Evolutionary conservation across 2,113 vertebrate species (phyloP).

Genomic region (Limnothrissa miodon): DNA sequence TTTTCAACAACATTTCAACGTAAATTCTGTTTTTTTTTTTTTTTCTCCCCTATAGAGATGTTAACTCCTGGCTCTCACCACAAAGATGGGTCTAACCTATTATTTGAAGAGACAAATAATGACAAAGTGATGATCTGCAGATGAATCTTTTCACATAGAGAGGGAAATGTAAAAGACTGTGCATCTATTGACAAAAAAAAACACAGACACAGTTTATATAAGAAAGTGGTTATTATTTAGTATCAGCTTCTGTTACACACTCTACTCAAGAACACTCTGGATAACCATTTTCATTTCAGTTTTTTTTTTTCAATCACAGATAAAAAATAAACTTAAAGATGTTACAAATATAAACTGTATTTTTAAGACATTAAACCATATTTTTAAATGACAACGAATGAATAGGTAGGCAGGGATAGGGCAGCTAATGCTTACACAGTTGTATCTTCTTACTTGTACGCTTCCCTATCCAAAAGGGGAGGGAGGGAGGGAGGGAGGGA

Average conservation of each 20-base stretch:
- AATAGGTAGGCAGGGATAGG: slow-evolving; percentile 65
- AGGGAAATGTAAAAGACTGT: background rate
- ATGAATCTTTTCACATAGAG: background rate
- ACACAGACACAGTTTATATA: slow-evolving; percentile 63
- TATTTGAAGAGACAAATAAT: background rate
- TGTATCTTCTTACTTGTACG: slow-evolving; percentile 49
- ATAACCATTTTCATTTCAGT: slow-evolving; percentile 55
- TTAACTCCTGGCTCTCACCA: background rate
- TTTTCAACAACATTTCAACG: background rate
- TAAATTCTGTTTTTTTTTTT: background rate
- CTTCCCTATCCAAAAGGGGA: slow-evolving; percentile 49
- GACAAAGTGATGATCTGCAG: background rate
- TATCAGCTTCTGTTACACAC: slow-evolving; percentile 66
- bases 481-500: slow-evolving; percentile 46
- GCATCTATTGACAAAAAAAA: background rate
- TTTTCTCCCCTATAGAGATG: background rate
- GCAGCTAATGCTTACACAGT: slow-evolving; percentile 48
- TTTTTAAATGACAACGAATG: slow-evolving; percentile 47
- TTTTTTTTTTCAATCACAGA: slow-evolving; percentile 55
- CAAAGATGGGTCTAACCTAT: background rate
- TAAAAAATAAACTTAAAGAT: slow-evolving; percentile 68
- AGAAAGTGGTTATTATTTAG: slow-evolving; percentile 75
- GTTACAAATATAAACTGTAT: slow-evolving; percentile 73
- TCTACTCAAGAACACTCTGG: slow-evolving; percentile 63
- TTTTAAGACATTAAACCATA: slow-evolving; percentile 65